Conservation (phyloP, 2,888 invertebrate genomes). For the Drosophila merina region DNA sequence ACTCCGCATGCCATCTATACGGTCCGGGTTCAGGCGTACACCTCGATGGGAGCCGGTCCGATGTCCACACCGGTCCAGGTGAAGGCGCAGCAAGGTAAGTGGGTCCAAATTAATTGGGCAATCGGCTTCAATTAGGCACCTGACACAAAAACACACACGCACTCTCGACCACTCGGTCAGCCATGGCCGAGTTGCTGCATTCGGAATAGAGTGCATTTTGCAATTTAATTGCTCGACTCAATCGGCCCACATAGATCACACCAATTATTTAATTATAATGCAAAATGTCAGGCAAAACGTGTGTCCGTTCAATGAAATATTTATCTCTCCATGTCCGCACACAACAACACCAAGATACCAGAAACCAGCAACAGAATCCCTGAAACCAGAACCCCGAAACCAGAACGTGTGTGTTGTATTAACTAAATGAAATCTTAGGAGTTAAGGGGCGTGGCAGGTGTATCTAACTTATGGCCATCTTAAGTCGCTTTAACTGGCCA, state of each 20-base stretch:
- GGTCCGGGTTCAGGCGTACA: slow-evolving; percentile 96
- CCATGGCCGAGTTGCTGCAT: slow-evolving; percentile 28
- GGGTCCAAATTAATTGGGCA: slow-evolving; percentile 54
- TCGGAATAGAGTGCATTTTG: slow-evolving; percentile 33
- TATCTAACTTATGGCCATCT: slow-evolving; percentile 22
- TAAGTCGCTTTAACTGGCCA: slow-evolving; percentile 24
- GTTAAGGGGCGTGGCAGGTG: slow-evolving; percentile 26
- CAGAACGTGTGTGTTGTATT: slow-evolving; percentile 19
- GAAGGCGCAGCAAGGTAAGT: slow-evolving; percentile 96
- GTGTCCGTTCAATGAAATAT: slow-evolving; percentile 49
- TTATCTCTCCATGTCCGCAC: slow-evolving; percentile 31
- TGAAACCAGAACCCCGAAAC: neutral
- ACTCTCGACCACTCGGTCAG: slow-evolving; percentile 2
- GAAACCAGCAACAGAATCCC: neutral
- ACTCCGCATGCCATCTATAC: slow-evolving; percentile 97
- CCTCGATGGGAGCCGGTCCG: slow-evolving; percentile 97
- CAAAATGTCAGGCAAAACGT: slow-evolving; percentile 46
- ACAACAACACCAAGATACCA: slow-evolving; percentile 4
- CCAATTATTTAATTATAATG: slow-evolving; percentile 74
- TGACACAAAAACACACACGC: slow-evolving; percentile 22
- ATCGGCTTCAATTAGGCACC: slow-evolving; percentile 53
- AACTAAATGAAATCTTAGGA: slow-evolving; percentile 19
- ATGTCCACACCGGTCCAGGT: slow-evolving; percentile 98
- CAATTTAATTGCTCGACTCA: slow-evolving; percentile 58
- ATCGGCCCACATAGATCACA: slow-evolving; percentile 49